These are phyloP conservation scores for Pomatorhinus ruficollis DNA, from an alignment of 2,113 vertebrate genomes.

Conservation along the genomic window DNA sequence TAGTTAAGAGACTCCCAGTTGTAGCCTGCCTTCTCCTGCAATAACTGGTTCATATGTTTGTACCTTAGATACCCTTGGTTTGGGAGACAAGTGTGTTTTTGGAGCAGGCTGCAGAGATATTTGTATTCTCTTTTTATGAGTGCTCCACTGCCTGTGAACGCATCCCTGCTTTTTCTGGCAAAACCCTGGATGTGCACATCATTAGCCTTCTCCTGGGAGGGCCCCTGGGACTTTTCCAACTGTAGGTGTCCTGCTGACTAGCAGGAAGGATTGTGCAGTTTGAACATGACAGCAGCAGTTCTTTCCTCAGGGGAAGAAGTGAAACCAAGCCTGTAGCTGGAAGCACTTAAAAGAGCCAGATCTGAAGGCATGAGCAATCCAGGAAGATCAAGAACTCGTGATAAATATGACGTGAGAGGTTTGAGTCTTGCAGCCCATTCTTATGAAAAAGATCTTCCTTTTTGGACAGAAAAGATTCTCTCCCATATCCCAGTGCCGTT, in stretches of 20 bases:
- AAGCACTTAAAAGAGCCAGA: constrained; percentile 15
- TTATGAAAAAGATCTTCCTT: neutral
- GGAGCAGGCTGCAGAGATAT: neutral
- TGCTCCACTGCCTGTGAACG: neutral
- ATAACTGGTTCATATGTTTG: neutral
- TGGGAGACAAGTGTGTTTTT: neutral
- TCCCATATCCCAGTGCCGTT: neutral
- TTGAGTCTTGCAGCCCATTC: neutral
- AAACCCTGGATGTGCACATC: neutral
- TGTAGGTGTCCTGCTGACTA: constrained; percentile 13
- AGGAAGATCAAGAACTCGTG: neutral
- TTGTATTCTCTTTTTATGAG: neutral
- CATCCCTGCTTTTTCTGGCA: neutral
- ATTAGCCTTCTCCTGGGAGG: neutral
- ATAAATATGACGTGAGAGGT: neutral
- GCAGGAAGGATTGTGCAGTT: neutral
- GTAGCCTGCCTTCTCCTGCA: neutral
- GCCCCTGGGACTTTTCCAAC: neutral
- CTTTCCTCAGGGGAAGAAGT: constrained; percentile 29
- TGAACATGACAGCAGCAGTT: neutral
- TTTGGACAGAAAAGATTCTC: neutral
- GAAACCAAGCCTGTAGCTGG: constrained; percentile 15
- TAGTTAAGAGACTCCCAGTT: neutral
- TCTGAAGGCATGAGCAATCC: neutral
- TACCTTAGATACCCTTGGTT: neutral